phyloP scores from a whole-genome alignment of 2,113 vertebrate genomes.

The Sylvilagus bachmani region DNA sequence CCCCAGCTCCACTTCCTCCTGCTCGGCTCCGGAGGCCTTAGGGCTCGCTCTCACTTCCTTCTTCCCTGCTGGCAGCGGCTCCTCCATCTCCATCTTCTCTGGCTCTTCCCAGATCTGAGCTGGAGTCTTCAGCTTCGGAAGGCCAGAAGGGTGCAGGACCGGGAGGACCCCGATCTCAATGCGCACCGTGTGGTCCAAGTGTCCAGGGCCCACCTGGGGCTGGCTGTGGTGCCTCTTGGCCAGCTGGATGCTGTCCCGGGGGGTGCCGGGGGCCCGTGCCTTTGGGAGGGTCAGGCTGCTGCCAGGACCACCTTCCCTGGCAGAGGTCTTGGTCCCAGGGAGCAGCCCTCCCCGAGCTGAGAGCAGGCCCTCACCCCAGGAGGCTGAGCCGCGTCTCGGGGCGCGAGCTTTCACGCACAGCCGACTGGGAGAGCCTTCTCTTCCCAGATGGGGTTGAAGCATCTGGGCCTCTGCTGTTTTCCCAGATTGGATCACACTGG shows the following conservation, averaged over 20 bases:
- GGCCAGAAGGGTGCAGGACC: constrained; percentile 72
- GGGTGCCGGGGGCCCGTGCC: constrained; percentile 63
- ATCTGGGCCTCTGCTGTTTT: constrained; percentile 25
- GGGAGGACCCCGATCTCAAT: constrained; percentile 90
- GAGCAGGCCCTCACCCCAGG: constrained; percentile 39
- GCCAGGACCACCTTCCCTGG: constrained; percentile 74
- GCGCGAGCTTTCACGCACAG: neutral
- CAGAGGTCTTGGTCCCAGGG: constrained; percentile 52
- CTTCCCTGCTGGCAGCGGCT: constrained; percentile 69
- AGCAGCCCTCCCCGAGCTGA: neutral
- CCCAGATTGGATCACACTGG: neutral
- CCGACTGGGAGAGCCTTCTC: neutral
- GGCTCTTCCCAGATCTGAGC: constrained; percentile 86
- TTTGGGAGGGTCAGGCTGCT: constrained; percentile 77
- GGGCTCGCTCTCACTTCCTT: constrained; percentile 69
- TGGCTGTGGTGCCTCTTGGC: constrained; percentile 97
- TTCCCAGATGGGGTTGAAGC: constrained; percentile 18
- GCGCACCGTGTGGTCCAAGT: constrained; percentile 91
- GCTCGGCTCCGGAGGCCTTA: constrained; percentile 72
- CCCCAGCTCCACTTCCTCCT: constrained; percentile 82
- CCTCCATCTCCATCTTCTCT: constrained; percentile 87
- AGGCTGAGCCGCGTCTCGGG: constrained; percentile 22
- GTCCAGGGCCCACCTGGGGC: constrained; percentile 91
- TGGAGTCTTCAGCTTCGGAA: constrained; percentile 85
- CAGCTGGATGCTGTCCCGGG: constrained; percentile 86